A percentile compares a stretch with the other conserved stretches of the same genome.
Conservation (phyloP, 2,113 vertebrate genomes). For the Lepisosteus osseus region DNA sequence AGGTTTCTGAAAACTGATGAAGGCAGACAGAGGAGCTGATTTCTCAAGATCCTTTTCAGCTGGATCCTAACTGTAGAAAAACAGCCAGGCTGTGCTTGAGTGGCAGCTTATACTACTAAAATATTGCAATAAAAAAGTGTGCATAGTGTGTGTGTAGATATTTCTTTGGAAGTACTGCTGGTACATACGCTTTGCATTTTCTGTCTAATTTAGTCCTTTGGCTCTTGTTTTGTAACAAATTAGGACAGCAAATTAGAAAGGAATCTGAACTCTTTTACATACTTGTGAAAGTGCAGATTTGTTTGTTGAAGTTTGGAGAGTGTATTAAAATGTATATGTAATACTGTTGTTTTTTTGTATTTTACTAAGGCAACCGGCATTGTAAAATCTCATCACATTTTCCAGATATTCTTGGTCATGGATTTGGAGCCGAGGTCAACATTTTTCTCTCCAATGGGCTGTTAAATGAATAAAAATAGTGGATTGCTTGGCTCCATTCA, state of each 20-base stretch:
- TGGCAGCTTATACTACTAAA: no score
- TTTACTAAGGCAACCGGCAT: constrained; percentile 13
- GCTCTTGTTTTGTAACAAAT: neutral
- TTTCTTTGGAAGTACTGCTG: neutral
- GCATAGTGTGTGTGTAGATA: neutral
- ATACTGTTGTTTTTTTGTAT: constrained; percentile 18
- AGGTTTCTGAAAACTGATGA: neutral
- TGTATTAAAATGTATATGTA: neutral
- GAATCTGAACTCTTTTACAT: neutral
- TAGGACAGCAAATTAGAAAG: neutral
- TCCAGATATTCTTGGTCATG: constrained; percentile 28
- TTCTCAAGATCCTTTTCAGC: neutral
- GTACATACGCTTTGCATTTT: neutral
- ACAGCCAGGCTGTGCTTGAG: neutral
- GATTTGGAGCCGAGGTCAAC: constrained; percentile 17
- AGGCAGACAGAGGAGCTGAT: neutral
- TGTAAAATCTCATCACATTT: constrained; percentile 15
- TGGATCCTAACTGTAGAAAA: neutral
- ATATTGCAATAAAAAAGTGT: neutral
- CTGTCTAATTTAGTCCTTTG: neutral
- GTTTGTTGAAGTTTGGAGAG: neutral
- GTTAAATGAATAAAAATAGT: constrained; percentile 48
- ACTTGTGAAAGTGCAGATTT: constrained; percentile 3
- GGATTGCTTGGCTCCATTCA: constrained; percentile 22
- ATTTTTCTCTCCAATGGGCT: constrained; percentile 38